phyloP scores from a whole-genome alignment of 2,888 invertebrate species.

The Laspeyria flexula region DNA sequence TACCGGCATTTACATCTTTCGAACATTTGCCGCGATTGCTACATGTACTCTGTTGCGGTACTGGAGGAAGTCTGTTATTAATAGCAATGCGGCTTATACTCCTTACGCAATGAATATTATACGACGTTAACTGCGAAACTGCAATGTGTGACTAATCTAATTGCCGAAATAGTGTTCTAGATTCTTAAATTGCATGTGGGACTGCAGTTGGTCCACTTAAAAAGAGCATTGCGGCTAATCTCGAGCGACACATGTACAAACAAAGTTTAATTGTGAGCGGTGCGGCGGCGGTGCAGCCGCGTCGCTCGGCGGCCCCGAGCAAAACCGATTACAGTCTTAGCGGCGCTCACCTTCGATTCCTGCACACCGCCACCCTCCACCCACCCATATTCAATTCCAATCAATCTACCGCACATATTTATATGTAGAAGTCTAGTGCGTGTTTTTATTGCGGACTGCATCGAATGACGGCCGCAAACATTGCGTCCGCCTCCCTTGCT shows the following conservation, averaged over 20 bases:
- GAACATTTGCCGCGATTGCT: slow-evolving; percentile 60
- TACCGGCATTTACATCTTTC: slow-evolving; percentile 71
- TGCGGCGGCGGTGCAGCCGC: slow-evolving; percentile 47
- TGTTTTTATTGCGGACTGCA: slow-evolving; percentile 85
- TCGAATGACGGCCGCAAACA: slow-evolving; percentile 85
- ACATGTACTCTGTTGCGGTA: slow-evolving; percentile 46
- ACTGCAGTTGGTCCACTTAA: slow-evolving; percentile 80
- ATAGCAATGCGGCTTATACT: slow-evolving; percentile 34
- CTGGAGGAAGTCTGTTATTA: slow-evolving; percentile 36
- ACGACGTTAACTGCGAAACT: slow-evolving; percentile 15
- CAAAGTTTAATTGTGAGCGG: slow-evolving; percentile 85
- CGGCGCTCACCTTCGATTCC: slow-evolving; percentile 83
- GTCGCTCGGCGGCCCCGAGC: slow-evolving; percentile 65
- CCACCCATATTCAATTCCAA: slow-evolving; percentile 85
- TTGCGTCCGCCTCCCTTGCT: slow-evolving; percentile 79
- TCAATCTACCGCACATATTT: slow-evolving; percentile 83
- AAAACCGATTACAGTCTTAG: slow-evolving; percentile 86
- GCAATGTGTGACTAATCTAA: slow-evolving; percentile 35
- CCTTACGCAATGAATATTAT: slow-evolving; percentile 16
- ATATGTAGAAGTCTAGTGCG: slow-evolving; percentile 76
- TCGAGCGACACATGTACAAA: slow-evolving; percentile 85
- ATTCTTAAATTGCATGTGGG: slow-evolving; percentile 82
- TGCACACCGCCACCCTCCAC: slow-evolving; percentile 57
- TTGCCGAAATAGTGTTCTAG: slow-evolving; percentile 69
- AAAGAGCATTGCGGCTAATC: slow-evolving; percentile 85